Percentiles rank a stretch among this genome's conserved stretches.
Conservation (phyloP, 2,113 vertebrate genomes). For the Zonotrichia leucophrys region DNA sequence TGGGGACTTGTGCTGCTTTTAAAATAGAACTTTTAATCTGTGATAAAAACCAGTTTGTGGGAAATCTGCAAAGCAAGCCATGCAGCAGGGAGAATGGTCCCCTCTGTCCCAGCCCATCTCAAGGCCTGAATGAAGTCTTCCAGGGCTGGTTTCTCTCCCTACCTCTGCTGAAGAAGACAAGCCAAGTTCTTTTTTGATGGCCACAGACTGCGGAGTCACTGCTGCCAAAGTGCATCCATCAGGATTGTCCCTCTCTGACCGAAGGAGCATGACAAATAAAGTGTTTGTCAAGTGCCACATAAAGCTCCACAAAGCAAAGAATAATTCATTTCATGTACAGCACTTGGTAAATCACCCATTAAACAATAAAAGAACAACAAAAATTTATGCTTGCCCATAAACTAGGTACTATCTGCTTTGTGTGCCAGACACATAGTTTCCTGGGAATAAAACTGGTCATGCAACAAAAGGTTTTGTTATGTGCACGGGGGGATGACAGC, state of each 20-base stretch:
- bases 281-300: fast-evolving
- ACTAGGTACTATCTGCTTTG: fast-evolving
- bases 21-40: neutral
- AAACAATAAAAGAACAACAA: neutral
- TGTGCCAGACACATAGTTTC: neutral
- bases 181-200: neutral
- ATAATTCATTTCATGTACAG: neutral
- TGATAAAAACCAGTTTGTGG: neutral
- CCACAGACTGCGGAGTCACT: neutral
- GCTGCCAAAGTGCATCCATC: neutral
- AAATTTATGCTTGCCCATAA: neutral
- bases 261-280: fast-evolving
- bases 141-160: neutral
- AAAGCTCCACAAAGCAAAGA: neutral
- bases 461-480: neutral
- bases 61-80: neutral
- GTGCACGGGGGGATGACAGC: fast-evolving
- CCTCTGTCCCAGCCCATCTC: neutral
- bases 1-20: neutral
- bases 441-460: neutral
- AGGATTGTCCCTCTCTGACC: neutral
- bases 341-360: neutral
- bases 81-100: fast-evolving
- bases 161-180: neutral
- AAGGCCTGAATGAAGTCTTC: neutral